Base-by-base conservation (phyloP, 2,888 invertebrate species). In the Heliconius ismenius region DNA sequence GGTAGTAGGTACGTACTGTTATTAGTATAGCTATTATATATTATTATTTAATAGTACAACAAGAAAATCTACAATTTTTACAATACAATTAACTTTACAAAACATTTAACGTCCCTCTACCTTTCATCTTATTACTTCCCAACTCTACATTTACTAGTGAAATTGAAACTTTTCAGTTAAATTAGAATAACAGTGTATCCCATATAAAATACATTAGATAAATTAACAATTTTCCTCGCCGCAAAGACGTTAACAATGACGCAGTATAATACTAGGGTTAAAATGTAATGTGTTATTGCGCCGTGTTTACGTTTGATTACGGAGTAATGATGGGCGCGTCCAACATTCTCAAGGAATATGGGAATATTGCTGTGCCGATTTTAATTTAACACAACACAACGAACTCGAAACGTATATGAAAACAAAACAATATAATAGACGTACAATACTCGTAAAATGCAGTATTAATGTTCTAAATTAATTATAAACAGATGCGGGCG, bases 381-480 rank as follows among this genome's bases (percentile, higher is more conserved):
- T 85, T 85, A 87, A 85, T 86, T 85, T 85, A 87, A 86, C 85
- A 87, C 82, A 88, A 87, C 85, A 87, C 79, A 78, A 26, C 26
- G 26, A 26, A 26, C 26, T 79, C 81, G 81, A 79, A 76, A 81
- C 84, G 81, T 83, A 74, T 86, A 85, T 86, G 83, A 82, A 86
- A 86, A 83, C 85, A 86, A 84, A 86, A 87, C 86, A 28, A 28
- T 28, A 28, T 28, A 86, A 84, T 85, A 85, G 83, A 86, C 85
- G 83, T 82, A 1, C 82, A 82, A 28, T 28, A 83, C 81, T 83
- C 82, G 84, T 83, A 83, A 82, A 83, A 83, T 82, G 80, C 82
- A 82, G 81, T 84, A 85, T 85, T 87, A 86, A 87, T 86, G 85
- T 85, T 86, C 85, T 85, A 87, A 89, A 89, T 90, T 89, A 88